phyloP scores from a whole-genome alignment of 1,140 invertebrate species.

The Bombyx mori region DNA sequence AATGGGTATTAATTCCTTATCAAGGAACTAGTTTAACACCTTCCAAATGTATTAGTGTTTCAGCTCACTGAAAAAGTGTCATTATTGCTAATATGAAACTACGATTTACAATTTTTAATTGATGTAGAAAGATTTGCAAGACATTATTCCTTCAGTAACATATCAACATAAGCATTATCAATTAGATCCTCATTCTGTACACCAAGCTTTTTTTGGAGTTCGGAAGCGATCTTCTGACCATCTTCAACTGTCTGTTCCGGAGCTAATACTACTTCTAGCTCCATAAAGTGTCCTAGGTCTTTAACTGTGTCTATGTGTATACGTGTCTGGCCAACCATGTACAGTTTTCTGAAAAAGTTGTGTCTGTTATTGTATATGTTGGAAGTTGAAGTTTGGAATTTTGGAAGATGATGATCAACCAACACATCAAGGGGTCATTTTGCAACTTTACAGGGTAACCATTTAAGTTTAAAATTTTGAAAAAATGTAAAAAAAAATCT shows the following conservation, averaged over 20 bases:
- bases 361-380: too few relatives aligned
- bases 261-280: conserved; percentile 86
- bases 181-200: conserved; percentile 80
- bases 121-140: background rate
- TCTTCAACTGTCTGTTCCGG: conserved; percentile 78
- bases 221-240: conserved; percentile 80
- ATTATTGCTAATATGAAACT: background rate
- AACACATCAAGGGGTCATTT: too few relatives aligned
- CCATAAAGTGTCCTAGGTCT: conserved; percentile 87
- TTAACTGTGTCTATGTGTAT: conserved; percentile 91
- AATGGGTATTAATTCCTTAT: too few relatives aligned
- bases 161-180: conserved; percentile 84
- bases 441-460: too few relatives aligned
- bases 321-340: conserved; percentile 86
- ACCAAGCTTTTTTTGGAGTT: conserved; percentile 79
- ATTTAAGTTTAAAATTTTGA: too few relatives aligned
- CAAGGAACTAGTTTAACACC: too few relatives aligned
- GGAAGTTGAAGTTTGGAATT: too few relatives aligned
- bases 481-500: too few relatives aligned
- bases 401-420: too few relatives aligned
- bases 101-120: background rate
- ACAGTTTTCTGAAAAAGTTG: conserved; percentile 74
- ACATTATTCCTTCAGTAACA: conserved; percentile 29
- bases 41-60: too few relatives aligned
- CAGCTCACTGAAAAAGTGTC: too few relatives aligned